Conservation (phyloP, 2,888 invertebrate species). For the Vanessa cardui region DNA sequence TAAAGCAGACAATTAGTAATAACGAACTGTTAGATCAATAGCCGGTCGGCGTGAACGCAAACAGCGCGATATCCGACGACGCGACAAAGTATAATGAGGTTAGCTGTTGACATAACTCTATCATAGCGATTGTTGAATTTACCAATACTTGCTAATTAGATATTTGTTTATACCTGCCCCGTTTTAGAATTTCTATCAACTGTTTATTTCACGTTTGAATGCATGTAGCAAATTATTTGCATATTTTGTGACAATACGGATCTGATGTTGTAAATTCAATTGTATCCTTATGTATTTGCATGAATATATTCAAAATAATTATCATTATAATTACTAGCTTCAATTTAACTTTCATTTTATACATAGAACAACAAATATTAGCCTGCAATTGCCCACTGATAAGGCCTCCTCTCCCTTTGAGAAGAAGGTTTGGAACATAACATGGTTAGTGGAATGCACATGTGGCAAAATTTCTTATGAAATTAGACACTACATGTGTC, state of each 20-base stretch:
- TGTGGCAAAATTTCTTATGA: no score
- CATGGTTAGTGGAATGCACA: no score
- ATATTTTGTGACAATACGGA: neutral
- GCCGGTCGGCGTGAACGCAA: slow-evolving; percentile 13
- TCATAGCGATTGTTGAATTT: neutral
- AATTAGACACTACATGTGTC: no score
- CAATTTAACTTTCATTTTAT: no score
- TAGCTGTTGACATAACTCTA: slow-evolving; percentile 13
- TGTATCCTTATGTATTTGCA: no score
- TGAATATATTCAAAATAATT: no score
- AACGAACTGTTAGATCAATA: slow-evolving; percentile 20
- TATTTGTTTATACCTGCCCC: neutral
- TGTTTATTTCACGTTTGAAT: neutral
- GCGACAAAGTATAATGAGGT: slow-evolving; percentile 52
- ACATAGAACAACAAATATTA: no score
- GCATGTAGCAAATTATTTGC: neutral
- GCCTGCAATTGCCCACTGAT: no score
- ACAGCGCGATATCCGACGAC: slow-evolving; percentile 29
- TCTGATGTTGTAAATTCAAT: neutral
- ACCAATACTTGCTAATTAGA: slow-evolving; percentile 5
- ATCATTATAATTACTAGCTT: no score
- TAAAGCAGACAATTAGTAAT: slow-evolving; percentile 16
- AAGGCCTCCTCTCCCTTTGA: no score
- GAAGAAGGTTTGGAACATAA: no score
- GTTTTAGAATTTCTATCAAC: neutral